These are phyloP conservation scores for Cosmorhoe ocellata DNA, from an alignment of 2,888 invertebrate genomes.

Conservation along the genomic window DNA sequence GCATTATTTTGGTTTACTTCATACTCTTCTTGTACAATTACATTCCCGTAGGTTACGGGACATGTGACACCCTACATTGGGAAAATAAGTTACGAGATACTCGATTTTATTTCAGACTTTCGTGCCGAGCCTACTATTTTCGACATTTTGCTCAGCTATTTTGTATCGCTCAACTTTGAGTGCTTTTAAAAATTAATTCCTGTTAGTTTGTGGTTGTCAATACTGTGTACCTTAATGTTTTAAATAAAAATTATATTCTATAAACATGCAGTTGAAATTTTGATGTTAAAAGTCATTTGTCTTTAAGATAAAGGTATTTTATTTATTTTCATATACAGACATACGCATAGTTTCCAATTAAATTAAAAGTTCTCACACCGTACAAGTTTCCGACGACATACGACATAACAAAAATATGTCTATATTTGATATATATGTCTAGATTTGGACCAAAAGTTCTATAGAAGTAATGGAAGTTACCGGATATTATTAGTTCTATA, in stretches of 20 bases:
- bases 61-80: neutral
- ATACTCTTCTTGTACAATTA: too few relatives aligned
- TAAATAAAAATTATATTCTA: constrained; percentile 48
- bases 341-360: neutral
- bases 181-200: constrained; percentile 49
- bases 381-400: too few relatives aligned
- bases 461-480: too few relatives aligned
- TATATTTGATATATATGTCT: too few relatives aligned
- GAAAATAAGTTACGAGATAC: too few relatives aligned
- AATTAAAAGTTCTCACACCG: neutral
- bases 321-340: constrained; percentile 39
- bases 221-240: constrained; percentile 60
- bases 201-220: constrained; percentile 65
- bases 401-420: too few relatives aligned
- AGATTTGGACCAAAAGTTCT: too few relatives aligned
- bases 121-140: constrained; percentile 4
- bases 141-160: constrained; percentile 21
- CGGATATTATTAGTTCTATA: too few relatives aligned
- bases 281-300: constrained; percentile 55
- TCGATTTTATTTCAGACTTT: constrained; percentile 12
- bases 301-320: constrained; percentile 52
- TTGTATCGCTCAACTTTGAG: constrained; percentile 23
- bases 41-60: too few relatives aligned
- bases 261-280: constrained; percentile 57
- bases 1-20: too few relatives aligned